These are phyloP conservation scores for Heliconius erato DNA, from an alignment of 2,888 invertebrate species.

Conservation along the genomic window DNA sequence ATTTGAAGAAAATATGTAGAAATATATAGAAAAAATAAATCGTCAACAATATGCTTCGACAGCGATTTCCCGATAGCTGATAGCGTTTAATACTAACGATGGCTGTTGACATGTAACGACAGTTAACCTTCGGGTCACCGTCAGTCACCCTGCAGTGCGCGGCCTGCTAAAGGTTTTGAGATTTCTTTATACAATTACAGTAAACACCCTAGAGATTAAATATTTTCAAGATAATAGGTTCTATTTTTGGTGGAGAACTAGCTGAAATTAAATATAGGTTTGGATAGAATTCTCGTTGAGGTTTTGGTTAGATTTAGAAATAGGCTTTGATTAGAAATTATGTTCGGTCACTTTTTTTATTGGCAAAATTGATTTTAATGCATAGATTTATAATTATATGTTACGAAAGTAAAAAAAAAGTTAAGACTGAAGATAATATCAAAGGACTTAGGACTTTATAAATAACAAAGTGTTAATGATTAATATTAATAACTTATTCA, in stretches of 20 bases:
- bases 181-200: constrained; percentile 16
- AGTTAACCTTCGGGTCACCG: constrained; percentile 40
- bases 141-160: constrained; percentile 42
- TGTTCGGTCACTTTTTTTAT: neutral
- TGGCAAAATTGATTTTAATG: neutral
- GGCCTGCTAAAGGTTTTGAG: neutral
- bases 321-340: neutral
- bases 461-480: too few species aligned
- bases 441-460: too few species aligned
- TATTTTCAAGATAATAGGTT: neutral
- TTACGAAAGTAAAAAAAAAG: too few species aligned
- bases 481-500: too few species aligned
- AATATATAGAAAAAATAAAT: constrained; percentile 37
- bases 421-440: too few species aligned
- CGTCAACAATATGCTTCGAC: constrained; percentile 42
- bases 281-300: neutral
- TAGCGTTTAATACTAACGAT: constrained; percentile 49
- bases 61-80: constrained; percentile 47
- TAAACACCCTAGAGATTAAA: constrained; percentile 13
- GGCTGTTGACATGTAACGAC: constrained; percentile 42
- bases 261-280: neutral
- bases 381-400: neutral
- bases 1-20: constrained; percentile 16
- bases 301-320: neutral
- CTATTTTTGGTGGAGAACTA: neutral